Conservation (phyloP, 2,888 invertebrate genomes). For the Amblyjoppa proteus region DNA sequence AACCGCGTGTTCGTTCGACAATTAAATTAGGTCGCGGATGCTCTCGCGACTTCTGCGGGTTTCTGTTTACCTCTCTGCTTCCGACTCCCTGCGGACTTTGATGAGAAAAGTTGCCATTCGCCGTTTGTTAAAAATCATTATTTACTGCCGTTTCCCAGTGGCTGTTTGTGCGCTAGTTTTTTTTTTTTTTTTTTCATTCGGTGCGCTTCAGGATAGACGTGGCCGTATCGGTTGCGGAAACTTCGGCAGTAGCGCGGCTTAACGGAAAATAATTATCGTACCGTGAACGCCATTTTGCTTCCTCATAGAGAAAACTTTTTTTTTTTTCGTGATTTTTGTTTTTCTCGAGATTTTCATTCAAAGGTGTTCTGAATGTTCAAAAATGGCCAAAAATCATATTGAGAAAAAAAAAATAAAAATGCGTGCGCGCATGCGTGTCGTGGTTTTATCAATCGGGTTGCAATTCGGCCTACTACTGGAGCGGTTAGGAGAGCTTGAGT, state of each 20-base stretch:
- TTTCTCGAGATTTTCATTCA: background rate
- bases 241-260: background rate
- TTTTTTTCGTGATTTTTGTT: background rate
- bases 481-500: no score
- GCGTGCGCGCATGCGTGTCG: no score
- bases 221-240: background rate
- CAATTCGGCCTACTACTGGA: no score
- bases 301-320: background rate
- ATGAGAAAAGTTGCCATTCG: conserved; percentile 56
- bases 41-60: conserved; percentile 5
- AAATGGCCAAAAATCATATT: no score
- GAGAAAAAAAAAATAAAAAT: no score
- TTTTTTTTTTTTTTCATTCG: background rate
- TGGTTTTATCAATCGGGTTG: no score
- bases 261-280: conserved; percentile 11
- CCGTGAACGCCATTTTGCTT: background rate
- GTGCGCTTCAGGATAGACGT: background rate
- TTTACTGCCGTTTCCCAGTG: conserved; percentile 14
- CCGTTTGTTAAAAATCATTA: conserved; percentile 34
- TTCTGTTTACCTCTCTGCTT: conserved; percentile 30
- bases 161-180: conserved; percentile 6
- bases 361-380: background rate
- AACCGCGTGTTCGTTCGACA: conserved; percentile 10
- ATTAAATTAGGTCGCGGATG: conserved; percentile 43
- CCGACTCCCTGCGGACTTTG: conserved; percentile 23